Evolutionary conservation across 2,797 vertebrate species (phyloP).

Genomic region (Botia kubotai): DNA sequence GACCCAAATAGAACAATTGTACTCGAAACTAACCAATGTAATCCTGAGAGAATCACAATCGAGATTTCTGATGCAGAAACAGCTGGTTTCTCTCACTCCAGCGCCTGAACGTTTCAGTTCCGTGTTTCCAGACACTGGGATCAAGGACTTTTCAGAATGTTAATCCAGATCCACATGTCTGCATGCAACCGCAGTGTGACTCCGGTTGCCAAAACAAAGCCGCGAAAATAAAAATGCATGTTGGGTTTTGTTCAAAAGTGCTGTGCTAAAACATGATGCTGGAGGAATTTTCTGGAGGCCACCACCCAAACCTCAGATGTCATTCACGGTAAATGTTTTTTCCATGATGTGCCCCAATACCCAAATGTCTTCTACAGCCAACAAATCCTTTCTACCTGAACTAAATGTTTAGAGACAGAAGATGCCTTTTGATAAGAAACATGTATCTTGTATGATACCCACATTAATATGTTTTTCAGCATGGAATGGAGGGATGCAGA

Average conservation of each 20-base stretch:
- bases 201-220: slow-evolving; percentile 3
- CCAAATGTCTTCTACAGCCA: not conserved
- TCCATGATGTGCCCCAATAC: not conserved
- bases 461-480: not conserved
- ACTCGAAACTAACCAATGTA: not conserved
- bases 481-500: slow-evolving; percentile 26
- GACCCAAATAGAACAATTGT: not conserved
- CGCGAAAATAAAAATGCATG: not conserved
- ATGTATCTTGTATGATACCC: not conserved
- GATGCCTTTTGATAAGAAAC: not conserved
- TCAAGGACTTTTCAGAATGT: not conserved
- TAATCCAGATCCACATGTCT: slow-evolving; percentile 5
- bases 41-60: not conserved
- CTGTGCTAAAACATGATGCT: slow-evolving; percentile 1
- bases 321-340: not conserved
- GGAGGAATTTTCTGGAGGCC: slow-evolving; percentile 6
- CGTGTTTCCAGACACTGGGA: not conserved
- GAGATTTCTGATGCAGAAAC: not conserved
- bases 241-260: slow-evolving; percentile 1
- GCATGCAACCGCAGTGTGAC: not conserved
- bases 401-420: not conserved
- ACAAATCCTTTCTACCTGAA: not conserved
- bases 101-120: not conserved
- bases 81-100: not conserved
- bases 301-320: not conserved